Evolutionary conservation across 2,113 vertebrate genomes (phyloP).

Genomic region (Chaetops frenatus): DNA sequence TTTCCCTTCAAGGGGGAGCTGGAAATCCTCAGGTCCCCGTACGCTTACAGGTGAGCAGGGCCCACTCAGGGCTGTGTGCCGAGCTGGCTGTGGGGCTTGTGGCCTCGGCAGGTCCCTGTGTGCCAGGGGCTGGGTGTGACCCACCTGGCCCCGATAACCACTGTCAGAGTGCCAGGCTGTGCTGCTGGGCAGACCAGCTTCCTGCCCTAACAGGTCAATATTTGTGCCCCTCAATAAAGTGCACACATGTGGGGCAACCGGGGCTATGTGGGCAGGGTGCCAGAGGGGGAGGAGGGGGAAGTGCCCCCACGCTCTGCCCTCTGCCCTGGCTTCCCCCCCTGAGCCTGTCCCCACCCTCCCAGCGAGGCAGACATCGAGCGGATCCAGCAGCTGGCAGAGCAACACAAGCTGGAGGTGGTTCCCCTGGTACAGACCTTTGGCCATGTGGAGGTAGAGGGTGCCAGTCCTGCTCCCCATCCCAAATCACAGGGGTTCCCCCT

Average conservation of each 20-base stretch:
- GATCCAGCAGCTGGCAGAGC: constrained; percentile 67
- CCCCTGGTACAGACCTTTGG: constrained; percentile 81
- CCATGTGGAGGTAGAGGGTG: constrained; percentile 71
- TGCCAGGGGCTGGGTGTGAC: background rate
- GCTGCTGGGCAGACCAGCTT: background rate
- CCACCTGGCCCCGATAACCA: background rate
- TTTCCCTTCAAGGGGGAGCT: constrained; percentile 77
- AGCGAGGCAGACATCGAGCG: constrained; percentile 69
- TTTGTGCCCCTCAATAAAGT: background rate
- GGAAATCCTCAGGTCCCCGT: constrained; percentile 58
- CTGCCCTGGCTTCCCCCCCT: background rate
- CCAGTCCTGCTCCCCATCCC: background rate
- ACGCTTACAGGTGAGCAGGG: constrained; percentile 73
- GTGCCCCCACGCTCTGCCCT: background rate
- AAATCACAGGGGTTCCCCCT: rapidly evolving
- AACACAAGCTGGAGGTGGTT: constrained; percentile 72
- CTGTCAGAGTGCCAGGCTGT: background rate
- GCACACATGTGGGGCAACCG: background rate
- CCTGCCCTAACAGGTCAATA: background rate
- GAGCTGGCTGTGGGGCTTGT: rapidly evolving
- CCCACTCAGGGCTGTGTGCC: background rate
- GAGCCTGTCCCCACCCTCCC: constrained; percentile 20
- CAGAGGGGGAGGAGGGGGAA: background rate
- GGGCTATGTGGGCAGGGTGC: background rate
- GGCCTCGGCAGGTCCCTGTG: rapidly evolving